A percentile compares a stretch with the other conserved stretches of the same genome.
phyloP scores from a whole-genome alignment of 2,113 vertebrate genomes.

The Lepus timidus region DNA sequence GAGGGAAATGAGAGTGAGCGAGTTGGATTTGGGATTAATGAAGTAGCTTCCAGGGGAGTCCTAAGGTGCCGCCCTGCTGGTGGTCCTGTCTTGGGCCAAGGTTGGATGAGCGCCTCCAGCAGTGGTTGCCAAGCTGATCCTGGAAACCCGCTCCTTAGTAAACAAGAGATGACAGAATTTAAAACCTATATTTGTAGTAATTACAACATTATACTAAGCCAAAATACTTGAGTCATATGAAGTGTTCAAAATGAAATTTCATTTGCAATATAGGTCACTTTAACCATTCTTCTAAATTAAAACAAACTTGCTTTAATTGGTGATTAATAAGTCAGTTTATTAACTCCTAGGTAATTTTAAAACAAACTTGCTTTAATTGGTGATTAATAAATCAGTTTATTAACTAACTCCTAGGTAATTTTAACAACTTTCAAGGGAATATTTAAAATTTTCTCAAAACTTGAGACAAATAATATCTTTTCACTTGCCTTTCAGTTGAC shows the following conservation, averaged over 20 bases:
- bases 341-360: neutral
- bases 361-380: slow-evolving; percentile 25
- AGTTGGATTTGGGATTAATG: too few species aligned
- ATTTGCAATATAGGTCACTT: neutral
- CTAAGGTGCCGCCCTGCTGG: too few species aligned
- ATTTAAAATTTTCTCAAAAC: slow-evolving; percentile 18
- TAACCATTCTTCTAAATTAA: neutral
- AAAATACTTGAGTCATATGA: neutral
- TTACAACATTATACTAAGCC: neutral
- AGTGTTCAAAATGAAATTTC: slow-evolving; percentile 4
- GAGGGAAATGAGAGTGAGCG: too few species aligned
- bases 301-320: slow-evolving; percentile 26
- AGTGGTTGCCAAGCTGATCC: too few species aligned
- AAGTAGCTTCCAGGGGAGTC: too few species aligned
- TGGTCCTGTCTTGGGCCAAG: too few species aligned
- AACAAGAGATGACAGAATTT: too few species aligned
- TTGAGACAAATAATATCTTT: neutral
- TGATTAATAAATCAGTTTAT: neutral
- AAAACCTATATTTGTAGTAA: neutral
- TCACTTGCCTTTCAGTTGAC: neutral
- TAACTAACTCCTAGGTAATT: neutral
- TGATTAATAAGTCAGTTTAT: neutral
- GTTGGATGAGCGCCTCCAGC: too few species aligned
- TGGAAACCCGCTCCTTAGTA: too few species aligned
- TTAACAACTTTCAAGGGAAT: slow-evolving; percentile 15